Percentiles rank a stretch among this genome's conserved stretches.
phyloP scores from a whole-genome alignment of 1,140 invertebrate genomes.

The Drosophila carrolli region DNA sequence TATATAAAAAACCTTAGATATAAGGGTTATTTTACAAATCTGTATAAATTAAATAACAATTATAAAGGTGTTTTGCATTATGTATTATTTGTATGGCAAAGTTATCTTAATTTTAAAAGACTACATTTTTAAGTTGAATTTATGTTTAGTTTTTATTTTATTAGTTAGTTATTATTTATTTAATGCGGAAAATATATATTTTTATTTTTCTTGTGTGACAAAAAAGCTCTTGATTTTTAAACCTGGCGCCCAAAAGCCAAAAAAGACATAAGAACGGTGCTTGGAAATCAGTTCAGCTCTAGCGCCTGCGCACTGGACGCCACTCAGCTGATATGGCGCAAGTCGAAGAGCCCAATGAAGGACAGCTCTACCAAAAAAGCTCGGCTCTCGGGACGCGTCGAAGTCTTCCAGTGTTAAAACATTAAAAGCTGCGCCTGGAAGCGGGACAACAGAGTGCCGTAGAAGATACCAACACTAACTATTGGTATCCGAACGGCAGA shows the following conservation, averaged over 20 bases:
- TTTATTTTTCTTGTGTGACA: neutral
- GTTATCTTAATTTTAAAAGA: too few species aligned
- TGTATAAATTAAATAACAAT: too few species aligned
- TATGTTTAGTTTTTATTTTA: neutral
- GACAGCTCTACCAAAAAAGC: constrained; percentile 48
- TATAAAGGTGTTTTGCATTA: too few species aligned
- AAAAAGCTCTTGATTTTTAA: neutral
- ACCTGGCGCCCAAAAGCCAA: constrained; percentile 1
- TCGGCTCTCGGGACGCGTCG: constrained; percentile 25
- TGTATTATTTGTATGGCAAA: too few species aligned
- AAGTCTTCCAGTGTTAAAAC: constrained; percentile 75
- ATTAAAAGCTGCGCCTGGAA: constrained; percentile 75
- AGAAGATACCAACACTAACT: constrained; percentile 80
- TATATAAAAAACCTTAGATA: too few species aligned
- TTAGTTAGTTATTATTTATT: neutral
- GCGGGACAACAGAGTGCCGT: constrained; percentile 64
- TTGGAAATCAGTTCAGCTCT: constrained; percentile 22
- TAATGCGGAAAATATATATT: neutral
- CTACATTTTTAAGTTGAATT: too few species aligned
- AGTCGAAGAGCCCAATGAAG: constrained; percentile 12
- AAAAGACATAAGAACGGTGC: constrained; percentile 15
- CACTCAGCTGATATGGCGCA: constrained; percentile 57
- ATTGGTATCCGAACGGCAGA: constrained; percentile 68
- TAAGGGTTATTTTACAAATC: too few species aligned
- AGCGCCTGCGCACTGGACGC: constrained; percentile 16